A percentile compares a stretch with the other conserved stretches of the same genome.
Conservation (phyloP, 1,140 invertebrate genomes). For the Atta colombica region DNA sequence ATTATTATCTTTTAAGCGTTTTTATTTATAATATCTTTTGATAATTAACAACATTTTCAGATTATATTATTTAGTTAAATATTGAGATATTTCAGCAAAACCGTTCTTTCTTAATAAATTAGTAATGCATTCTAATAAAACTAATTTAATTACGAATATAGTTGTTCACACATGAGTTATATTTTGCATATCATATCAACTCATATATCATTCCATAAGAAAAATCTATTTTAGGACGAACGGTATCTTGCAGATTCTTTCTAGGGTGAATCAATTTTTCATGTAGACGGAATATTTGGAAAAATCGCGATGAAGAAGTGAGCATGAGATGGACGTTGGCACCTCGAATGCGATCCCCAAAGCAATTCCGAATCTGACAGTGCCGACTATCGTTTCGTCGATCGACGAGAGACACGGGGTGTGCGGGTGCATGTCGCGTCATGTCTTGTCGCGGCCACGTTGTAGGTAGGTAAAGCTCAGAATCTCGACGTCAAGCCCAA, state of each 20-base stretch:
- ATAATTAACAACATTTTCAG: too few species aligned
- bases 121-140: not conserved
- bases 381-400: constrained; percentile 54
- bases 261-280: constrained; percentile 55
- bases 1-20: too few species aligned
- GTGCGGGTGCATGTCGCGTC: constrained; percentile 61
- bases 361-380: constrained; percentile 74
- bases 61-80: too few species aligned
- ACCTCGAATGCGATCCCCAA: constrained; percentile 64
- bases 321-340: constrained; percentile 42
- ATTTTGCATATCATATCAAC: not conserved
- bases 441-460: constrained; percentile 58
- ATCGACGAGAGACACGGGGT: constrained; percentile 49
- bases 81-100: too few species aligned
- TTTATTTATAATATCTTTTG: too few species aligned
- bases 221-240: not conserved
- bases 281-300: constrained; percentile 40
- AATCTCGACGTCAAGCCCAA: constrained; percentile 58
- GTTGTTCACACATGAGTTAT: not conserved
- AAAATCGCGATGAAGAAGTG: constrained; percentile 14
- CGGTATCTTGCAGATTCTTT: not conserved
- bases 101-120: too few species aligned
- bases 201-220: not conserved
- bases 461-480: constrained; percentile 60
- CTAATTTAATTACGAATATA: not conserved